These are phyloP conservation scores for Sarcoramphus papa DNA, from an alignment of 2,797 vertebrate species.

Conservation along the genomic window DNA sequence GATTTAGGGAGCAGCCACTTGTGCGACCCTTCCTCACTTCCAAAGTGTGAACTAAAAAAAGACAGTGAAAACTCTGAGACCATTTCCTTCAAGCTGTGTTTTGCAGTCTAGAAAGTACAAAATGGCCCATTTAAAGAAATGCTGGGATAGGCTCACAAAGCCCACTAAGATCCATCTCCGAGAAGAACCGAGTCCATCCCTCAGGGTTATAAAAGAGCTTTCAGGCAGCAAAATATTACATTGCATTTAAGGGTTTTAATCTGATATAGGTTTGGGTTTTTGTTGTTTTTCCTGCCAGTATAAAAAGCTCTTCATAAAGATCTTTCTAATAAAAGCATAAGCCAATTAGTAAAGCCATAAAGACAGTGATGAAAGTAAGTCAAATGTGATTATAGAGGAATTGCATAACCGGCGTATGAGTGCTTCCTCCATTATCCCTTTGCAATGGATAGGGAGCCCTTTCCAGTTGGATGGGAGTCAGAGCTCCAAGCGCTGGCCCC, in stretches of 20 bases:
- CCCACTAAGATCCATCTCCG: not conserved
- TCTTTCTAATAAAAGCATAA: not conserved
- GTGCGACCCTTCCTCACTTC: not conserved
- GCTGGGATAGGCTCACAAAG: not conserved
- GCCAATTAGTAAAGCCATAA: not conserved
- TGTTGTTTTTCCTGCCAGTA: not conserved
- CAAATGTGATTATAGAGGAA: not conserved
- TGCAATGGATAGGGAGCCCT: accelerated
- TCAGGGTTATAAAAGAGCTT: not conserved
- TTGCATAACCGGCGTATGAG: not conserved
- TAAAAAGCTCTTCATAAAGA: not conserved
- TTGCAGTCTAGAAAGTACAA: not conserved
- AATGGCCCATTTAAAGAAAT: not conserved
- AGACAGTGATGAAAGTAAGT: not conserved
- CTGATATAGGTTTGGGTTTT: not conserved
- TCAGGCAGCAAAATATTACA: not conserved
- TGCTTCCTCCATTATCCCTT: not conserved
- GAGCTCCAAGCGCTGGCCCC: not conserved
- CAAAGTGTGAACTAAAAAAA: not conserved
- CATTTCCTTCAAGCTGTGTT: not conserved
- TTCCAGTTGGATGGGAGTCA: accelerated
- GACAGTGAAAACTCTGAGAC: not conserved
- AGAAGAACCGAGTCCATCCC: not conserved
- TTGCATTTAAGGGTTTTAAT: not conserved
- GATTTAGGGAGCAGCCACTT: not conserved